Evolutionary conservation across 1,140 invertebrate species (phyloP).

Genomic region (Drosophila lini): DNA sequence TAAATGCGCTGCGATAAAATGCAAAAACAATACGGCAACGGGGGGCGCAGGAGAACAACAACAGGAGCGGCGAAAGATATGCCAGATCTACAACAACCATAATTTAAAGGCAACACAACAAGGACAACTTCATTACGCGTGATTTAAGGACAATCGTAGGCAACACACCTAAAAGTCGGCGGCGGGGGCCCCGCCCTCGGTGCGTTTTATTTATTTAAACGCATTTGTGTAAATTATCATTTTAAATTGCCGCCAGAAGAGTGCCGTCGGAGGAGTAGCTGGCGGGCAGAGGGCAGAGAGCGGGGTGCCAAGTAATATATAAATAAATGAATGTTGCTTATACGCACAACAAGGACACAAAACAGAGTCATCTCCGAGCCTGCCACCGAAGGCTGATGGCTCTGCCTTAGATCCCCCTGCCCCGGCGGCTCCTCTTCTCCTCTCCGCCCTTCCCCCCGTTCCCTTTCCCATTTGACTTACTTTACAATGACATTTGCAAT

Average conservation of each 20-base stretch:
- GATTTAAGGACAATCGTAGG: slow-evolving; percentile 83
- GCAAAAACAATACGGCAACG: slow-evolving; percentile 73
- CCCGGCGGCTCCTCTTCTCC: not conserved
- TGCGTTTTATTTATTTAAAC: slow-evolving; percentile 82
- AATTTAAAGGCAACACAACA: slow-evolving; percentile 54
- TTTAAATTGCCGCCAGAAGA: slow-evolving; percentile 74
- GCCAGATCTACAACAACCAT: slow-evolving; percentile 46
- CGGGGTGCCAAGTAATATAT: slow-evolving; percentile 70
- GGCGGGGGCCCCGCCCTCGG: slow-evolving; percentile 21
- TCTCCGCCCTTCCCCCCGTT: not conserved
- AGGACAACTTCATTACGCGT: slow-evolving; percentile 84
- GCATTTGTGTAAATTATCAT: slow-evolving; percentile 83
- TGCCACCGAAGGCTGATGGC: slow-evolving; percentile 25
- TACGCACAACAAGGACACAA: slow-evolving; percentile 46
- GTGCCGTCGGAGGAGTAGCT: not conserved
- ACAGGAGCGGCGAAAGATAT: slow-evolving; percentile 22
- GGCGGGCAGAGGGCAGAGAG: not conserved
- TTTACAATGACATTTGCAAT: slow-evolving; percentile 82
- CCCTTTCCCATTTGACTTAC: slow-evolving; percentile 65
- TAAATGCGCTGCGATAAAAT: slow-evolving; percentile 81
- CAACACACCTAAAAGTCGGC: slow-evolving; percentile 63
- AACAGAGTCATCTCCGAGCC: slow-evolving; percentile 41
- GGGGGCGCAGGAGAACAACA: not conserved
- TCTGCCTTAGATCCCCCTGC: slow-evolving; percentile 21
- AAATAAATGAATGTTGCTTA: slow-evolving; percentile 80